Evolutionary conservation across 2,797 vertebrate genomes (phyloP).

Genomic region (Allobates femoralis): DNA sequence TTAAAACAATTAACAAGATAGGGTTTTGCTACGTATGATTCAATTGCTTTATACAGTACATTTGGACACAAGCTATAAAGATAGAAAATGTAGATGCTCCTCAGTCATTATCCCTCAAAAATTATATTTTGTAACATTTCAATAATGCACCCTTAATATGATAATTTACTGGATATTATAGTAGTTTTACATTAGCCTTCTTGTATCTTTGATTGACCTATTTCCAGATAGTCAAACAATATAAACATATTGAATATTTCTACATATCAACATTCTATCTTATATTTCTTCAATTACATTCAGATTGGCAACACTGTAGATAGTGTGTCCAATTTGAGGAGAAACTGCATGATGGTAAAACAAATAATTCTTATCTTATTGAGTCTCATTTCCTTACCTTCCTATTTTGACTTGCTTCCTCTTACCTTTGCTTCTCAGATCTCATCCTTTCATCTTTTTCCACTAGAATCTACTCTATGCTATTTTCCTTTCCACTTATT

Average conservation of each 20-base stretch:
- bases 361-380: conserved; percentile 58
- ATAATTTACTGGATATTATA: not conserved
- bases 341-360: conserved; percentile 48
- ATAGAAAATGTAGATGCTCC: not conserved
- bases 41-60: not conserved
- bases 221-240: conserved; percentile 17
- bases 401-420: conserved; percentile 52
- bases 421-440: conserved; percentile 57
- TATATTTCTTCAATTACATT: conserved; percentile 47
- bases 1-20: not conserved
- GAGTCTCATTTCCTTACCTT: conserved; percentile 60
- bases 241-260: conserved; percentile 32
- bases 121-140: not conserved
- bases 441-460: conserved; percentile 58
- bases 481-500: conserved; percentile 48
- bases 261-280: conserved; percentile 22
- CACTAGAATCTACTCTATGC: conserved; percentile 44
- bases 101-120: not conserved
- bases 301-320: conserved; percentile 42
- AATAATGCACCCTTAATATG: not conserved
- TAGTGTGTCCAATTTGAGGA: conserved; percentile 38
- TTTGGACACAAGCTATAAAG: not conserved
- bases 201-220: conserved; percentile 25
- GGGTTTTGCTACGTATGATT: not conserved
- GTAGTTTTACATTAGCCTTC: conserved; percentile 5